Evolutionary conservation across 2,797 vertebrate genomes (phyloP).

Genomic region (Podargus strigoides): DNA sequence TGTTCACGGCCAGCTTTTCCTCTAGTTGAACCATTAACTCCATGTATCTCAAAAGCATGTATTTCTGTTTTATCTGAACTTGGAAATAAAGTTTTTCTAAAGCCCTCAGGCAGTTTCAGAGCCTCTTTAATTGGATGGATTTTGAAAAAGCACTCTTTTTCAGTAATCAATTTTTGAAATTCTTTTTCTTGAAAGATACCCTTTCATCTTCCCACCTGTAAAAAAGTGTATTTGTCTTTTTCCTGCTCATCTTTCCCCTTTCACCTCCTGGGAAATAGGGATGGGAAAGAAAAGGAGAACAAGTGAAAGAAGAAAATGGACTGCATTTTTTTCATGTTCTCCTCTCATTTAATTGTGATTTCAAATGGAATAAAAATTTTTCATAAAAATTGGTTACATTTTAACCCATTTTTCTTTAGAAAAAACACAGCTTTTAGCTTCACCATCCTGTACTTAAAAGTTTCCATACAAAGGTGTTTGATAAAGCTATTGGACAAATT

Average conservation of each 20-base stretch:
- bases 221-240: neutral
- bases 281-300: neutral
- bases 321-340: neutral
- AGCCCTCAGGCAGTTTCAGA: neutral
- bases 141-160: neutral
- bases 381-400: neutral
- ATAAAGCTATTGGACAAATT: neutral
- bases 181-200: neutral
- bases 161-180: neutral
- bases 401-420: neutral
- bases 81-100: neutral
- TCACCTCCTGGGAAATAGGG: neutral
- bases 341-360: neutral
- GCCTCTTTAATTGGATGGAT: neutral
- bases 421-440: neutral
- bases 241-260: neutral
- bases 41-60: neutral
- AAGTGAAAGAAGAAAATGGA: neutral
- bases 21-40: neutral
- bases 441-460: neutral
- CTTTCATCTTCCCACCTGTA: neutral
- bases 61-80: neutral
- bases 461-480: neutral
- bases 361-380: neutral
- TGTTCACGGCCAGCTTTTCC: neutral